Conservation (phyloP, 2,888 invertebrate species). For the Eristalis pertinax region DNA sequence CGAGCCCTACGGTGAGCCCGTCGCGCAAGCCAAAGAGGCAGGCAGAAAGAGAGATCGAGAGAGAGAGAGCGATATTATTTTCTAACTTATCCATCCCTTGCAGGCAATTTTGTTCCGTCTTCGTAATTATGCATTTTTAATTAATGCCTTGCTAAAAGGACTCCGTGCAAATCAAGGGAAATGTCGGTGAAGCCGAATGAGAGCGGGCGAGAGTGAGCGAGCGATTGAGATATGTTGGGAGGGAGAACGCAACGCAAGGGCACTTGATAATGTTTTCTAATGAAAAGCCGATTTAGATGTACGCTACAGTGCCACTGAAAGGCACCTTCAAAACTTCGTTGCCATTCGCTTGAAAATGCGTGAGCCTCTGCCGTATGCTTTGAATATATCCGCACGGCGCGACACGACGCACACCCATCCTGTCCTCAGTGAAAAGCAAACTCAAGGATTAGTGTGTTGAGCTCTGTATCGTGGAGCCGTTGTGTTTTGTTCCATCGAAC, state of each 20-base stretch:
- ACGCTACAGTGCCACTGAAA: conserved; percentile 43
- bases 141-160: conserved; percentile 55
- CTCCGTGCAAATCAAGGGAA: conserved; percentile 33
- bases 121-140: conserved; percentile 68
- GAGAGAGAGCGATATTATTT: conserved; percentile 25
- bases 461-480: background rate
- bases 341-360: conserved; percentile 32
- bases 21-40: background rate
- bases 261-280: conserved; percentile 39
- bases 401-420: background rate
- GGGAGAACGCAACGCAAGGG: conserved; percentile 14
- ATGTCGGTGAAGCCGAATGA: background rate
- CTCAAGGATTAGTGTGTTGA: conserved; percentile 16
- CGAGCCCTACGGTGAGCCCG: background rate
- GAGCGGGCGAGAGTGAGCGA: background rate
- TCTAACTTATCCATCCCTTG: conserved; percentile 59
- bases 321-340: conserved; percentile 11
- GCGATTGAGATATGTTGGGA: background rate
- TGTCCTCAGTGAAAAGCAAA: background rate
- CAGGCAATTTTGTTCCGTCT: conserved; percentile 54
- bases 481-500: conserved; percentile 7
- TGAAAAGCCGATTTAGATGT: conserved; percentile 51
- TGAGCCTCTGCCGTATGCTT: background rate
- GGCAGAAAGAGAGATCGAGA: background rate
- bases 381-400: background rate